Percentiles rank a stretch among this genome's conserved stretches.
phyloP scores from a whole-genome alignment of 1,140 invertebrate genomes.

The Camponotus pennsylvanicus region DNA sequence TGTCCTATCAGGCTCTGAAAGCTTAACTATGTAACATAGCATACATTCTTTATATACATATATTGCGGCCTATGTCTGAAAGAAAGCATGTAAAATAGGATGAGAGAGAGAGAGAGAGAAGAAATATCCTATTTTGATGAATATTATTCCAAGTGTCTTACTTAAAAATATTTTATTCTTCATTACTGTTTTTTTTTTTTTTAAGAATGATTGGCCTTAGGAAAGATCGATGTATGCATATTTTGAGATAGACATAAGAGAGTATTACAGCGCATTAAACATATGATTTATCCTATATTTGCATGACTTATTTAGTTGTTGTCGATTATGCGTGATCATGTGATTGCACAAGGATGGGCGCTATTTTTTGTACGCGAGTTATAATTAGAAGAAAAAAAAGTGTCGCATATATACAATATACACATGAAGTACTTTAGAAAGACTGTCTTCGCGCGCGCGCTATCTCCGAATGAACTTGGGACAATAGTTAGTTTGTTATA shows the following conservation, averaged over 20 bases:
- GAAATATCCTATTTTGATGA: constrained; percentile 2
- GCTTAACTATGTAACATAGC: constrained; percentile 30
- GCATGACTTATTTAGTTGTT: constrained; percentile 15
- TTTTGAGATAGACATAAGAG: constrained; percentile 20
- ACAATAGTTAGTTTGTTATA: constrained; percentile 12
- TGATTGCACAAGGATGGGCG: constrained; percentile 40
- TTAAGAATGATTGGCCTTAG: constrained; percentile 26
- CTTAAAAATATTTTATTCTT: background rate
- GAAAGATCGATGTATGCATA: constrained; percentile 21
- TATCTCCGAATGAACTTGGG: constrained; percentile 14
- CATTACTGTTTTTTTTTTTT: background rate
- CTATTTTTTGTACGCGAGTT: constrained; percentile 53
- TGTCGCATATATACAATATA: constrained; percentile 14
- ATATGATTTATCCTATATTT: constrained; percentile 5
- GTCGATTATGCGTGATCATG: constrained; percentile 37
- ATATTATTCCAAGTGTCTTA: background rate
- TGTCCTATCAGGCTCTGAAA: constrained; percentile 23
- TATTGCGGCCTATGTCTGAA: constrained; percentile 41
- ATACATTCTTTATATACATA: constrained; percentile 20
- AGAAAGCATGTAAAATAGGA: constrained; percentile 7
- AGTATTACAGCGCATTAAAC: constrained; percentile 30
- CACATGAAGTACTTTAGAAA: constrained; percentile 38
- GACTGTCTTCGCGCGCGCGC: background rate
- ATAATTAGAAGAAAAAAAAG: constrained; percentile 27
- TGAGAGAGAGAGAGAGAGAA: background rate